These are phyloP conservation scores for Chaetogeoica ovagalla DNA, from an alignment of 2,888 invertebrate genomes.

Conservation along the genomic window DNA sequence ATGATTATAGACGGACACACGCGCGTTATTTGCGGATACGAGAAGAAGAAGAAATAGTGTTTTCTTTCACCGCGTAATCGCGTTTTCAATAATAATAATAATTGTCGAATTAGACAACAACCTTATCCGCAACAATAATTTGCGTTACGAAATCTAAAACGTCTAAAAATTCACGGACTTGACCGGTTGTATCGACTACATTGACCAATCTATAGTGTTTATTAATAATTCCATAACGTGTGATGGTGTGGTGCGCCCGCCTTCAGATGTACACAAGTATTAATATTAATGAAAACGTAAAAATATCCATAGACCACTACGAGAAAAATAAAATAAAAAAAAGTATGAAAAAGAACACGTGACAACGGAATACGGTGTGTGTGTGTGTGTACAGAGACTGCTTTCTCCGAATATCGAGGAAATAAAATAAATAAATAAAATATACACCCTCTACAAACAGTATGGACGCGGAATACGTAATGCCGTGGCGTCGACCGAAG, in stretches of 20 bases:
- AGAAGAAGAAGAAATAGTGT: not conserved
- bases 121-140: too few relatives aligned
- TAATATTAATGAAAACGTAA: constrained; percentile 29
- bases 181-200: too few relatives aligned
- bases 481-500: not conserved
- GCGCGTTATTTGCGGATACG: too few relatives aligned
- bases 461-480: constrained; percentile 35
- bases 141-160: too few relatives aligned
- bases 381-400: too few relatives aligned
- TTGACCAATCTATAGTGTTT: too few relatives aligned
- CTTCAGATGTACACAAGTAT: not conserved
- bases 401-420: constrained; percentile 31
- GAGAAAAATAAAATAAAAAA: not conserved
- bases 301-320: not conserved
- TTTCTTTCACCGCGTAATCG: too few relatives aligned
- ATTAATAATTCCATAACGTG: not conserved
- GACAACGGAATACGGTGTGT: not conserved
- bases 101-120: not conserved
- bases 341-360: not conserved
- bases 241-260: too few relatives aligned
- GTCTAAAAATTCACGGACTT: too few relatives aligned
- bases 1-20: too few relatives aligned
- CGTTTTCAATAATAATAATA: too few relatives aligned
- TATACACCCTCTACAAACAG: constrained; percentile 19
- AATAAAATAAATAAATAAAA: not conserved